Evolutionary conservation across 2,113 vertebrate genomes (phyloP).

Genomic region (Colaptes auratus): DNA sequence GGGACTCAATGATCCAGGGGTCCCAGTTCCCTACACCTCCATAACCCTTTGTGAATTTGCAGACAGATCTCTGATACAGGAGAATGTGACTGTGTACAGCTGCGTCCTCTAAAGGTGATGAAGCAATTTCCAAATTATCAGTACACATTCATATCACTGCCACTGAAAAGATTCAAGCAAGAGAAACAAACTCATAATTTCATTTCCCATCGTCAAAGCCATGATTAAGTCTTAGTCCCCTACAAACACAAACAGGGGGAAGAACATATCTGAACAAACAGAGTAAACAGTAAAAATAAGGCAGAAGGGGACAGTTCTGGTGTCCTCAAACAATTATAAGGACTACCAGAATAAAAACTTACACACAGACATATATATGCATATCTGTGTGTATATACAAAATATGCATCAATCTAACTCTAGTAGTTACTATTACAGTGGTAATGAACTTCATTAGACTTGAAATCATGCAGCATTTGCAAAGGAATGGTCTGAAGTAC

Average conservation of each 20-base stretch:
- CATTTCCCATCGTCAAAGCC: not conserved
- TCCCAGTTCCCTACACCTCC: not conserved
- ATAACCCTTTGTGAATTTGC: not conserved
- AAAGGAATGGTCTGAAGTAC: not conserved
- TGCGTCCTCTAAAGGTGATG: not conserved
- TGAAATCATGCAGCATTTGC: not conserved
- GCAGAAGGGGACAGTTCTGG: not conserved
- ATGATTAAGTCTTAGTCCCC: not conserved
- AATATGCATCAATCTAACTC: not conserved
- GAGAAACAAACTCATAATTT: not conserved
- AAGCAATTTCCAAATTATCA: not conserved
- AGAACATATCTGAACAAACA: not conserved
- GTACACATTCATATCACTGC: not conserved
- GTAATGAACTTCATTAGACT: not conserved
- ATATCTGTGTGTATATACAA: not conserved
- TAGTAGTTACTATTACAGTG: not conserved
- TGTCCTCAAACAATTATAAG: not conserved
- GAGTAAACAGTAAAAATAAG: not conserved
- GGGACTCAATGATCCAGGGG: not conserved
- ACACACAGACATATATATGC: fast-evolving
- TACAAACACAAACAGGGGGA: not conserved
- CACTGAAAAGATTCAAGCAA: not conserved
- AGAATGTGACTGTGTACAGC: not conserved
- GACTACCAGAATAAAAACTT: not conserved
- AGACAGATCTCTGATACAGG: not conserved